Base-by-base conservation (phyloP, 1,140 invertebrate genomes). In the Scaptomyza pallida region DNA sequence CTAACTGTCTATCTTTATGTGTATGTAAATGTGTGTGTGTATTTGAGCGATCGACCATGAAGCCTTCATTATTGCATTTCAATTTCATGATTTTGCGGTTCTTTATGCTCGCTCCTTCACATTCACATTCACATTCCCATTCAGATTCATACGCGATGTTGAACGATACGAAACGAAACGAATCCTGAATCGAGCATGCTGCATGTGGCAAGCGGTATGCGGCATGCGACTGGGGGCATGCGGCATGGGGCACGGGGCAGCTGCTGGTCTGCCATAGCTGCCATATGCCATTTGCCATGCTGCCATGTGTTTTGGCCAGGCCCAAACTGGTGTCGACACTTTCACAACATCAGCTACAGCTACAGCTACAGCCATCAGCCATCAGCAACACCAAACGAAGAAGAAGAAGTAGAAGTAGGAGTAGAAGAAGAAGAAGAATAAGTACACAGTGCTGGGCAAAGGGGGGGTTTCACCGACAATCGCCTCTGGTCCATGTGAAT, bases 1-100 rank as follows among this genome's bases (percentile, higher is more conserved):
- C 52, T 51, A 64, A 51, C 68, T 55, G 61, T 54, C 52, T 55
- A 41, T 40, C 43, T 61, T 13, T 43, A 12, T 41, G 9, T 48
- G 6, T 61, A 2, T 41, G 17, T 15, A 26, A 21, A 21, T 51
- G 59, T 40, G 50, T 61, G 72, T 61, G 75, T 68, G 54, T 78
- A 72, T 75, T 68, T 75, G 80, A 88, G 82, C 82, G 82, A 88
- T 88, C 82, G 82, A 88, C 82, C 82, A 88, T 88, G 83, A 88
- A 75, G 82, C 82, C 82, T 88, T 88, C 82, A 88, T 88, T 88
- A 88, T 88, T 88, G 82, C 82, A 88, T 88, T 88, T 82, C 70
- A 88, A 88, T 88, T 88, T 82, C 74, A 88, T 88, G 82, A 88
- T 88, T 88, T 88, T 88, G 82, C 78, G 82, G 82, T 88, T 88